Base-by-base conservation (phyloP, 2,888 invertebrate species). In the Ommatoiulus sabulosus region DNA sequence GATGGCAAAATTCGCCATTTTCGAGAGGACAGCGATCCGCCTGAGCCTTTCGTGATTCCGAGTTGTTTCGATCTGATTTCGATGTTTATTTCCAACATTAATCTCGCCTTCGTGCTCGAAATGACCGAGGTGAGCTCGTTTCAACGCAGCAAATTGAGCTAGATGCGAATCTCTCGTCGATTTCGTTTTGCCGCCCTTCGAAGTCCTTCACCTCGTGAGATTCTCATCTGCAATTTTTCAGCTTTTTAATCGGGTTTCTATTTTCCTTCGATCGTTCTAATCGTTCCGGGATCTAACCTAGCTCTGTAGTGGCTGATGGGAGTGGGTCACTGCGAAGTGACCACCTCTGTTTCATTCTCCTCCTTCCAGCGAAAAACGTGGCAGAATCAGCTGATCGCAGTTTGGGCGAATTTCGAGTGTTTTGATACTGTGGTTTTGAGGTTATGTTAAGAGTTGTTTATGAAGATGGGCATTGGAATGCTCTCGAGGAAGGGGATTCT, bases 181-280 rank as follows among this genome's bases (percentile, higher is more conserved):
- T 63, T 63, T 63, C 63, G 1, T 63, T 63, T n/a, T 1, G 1
- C n/a, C 63, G 63, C 63, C 63, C 63, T 63, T 63, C 63, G 63
- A 63, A 63, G 63, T 63, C 63, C 63, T 63, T 63, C 63, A 63
- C 63, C 63, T 63, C 63, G 63, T 63, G n/a, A 63, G 63, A 63
- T 63, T 63, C 17, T 63, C 63, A 63, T 63, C 63, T 63, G 63
- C n/a, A 63, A 63, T 63, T 63, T 63, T 63, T n/a, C 6, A 63
- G 63, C 17, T 3, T 63, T 63, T 63, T 63, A 17, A 63, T 63
- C 63, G 3, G 63, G 63, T 63, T 63, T 63, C n/a, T 63, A 63
- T 63, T 63, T 63, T 63, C n/a, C 63, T 63, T 63, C 4, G 17
- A 7, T 52, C 63, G n/a, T 63, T 63, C 1, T 63, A 63, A 63